Base-by-base conservation (phyloP, 2,113 vertebrate genomes). In the Lophotis ruficrista region DNA sequence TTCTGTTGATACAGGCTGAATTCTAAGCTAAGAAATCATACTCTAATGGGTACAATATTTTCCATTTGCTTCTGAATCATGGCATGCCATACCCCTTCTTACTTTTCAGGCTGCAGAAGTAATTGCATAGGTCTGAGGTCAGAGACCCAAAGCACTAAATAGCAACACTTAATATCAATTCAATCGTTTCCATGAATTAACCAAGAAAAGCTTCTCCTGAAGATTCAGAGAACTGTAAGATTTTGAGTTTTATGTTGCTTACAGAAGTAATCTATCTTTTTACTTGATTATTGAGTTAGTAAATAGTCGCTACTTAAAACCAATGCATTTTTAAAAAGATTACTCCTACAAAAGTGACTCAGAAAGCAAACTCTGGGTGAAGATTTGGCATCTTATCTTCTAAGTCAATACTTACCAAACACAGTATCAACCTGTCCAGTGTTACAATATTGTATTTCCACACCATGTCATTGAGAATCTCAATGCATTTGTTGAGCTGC, bases 401-500 rank as follows among this genome's bases (percentile, higher is more conserved):
- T 30, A 61, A 77, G 62, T 37, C 41, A 43, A 76, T 35, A 83
- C 98, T 98, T 98, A 99, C 99, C 99, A 99, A 97, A 93, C 99
- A 99, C 68, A 99, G 97, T 88, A 99, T 99, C 86, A 99, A 97
- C 56, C 99, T 97, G 90, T 99, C 99, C 98, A 99, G 87, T 0
- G 99, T 99, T 96, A 99, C 99, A 38, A 99, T 99, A 98, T 99
- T 99, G 97, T 99, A 99, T 77, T 99, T 99, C 99, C 99, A 99
- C 45, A 99, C 99, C 99, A 99, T 99, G 96, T 99, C 99, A 85
- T 99, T 99, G 82, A 99, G 99, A 95, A 99, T 99, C 97, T 99
- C 99, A 48, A 99, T 99, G 96, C 99, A 99, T 89, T 99, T 99
- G 97, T 99, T 99, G 81, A 99, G 99, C 91, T 99, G 99, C 96